Conservation (phyloP, 1,140 invertebrate genomes). For the Aphaenogaster floridana region DNA sequence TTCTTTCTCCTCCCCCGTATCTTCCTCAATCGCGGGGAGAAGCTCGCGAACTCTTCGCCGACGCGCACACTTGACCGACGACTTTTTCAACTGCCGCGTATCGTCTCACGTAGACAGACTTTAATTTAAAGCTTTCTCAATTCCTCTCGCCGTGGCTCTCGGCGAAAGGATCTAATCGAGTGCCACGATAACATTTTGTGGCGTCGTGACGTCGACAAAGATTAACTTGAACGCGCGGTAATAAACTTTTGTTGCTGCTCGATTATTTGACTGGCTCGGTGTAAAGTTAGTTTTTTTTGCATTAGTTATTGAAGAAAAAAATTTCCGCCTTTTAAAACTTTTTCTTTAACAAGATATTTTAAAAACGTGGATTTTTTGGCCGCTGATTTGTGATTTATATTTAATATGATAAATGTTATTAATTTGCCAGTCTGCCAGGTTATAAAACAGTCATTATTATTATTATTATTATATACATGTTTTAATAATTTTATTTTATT, state of each 20-base stretch:
- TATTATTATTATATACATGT: neutral
- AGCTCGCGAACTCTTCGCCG: slow-evolving; percentile 9
- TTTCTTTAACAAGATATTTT: neutral
- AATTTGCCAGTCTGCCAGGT: neutral
- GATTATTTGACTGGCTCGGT: slow-evolving; percentile 4
- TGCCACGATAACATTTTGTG: neutral
- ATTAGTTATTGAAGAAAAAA: neutral
- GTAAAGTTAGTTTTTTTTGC: neutral
- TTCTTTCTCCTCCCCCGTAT: neutral
- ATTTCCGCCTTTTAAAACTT: neutral
- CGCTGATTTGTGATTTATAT: neutral
- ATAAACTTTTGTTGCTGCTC: slow-evolving; percentile 10
- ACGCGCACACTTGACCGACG: slow-evolving; percentile 10
- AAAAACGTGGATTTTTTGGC: neutral
- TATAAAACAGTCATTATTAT: neutral
- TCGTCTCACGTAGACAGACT: slow-evolving; percentile 7
- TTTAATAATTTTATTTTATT: neutral
- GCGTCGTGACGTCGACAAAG: neutral
- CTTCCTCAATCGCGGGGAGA: neutral
- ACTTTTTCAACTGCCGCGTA: slow-evolving; percentile 32
- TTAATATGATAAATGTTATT: neutral
- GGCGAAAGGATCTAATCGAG: slow-evolving; percentile 28
- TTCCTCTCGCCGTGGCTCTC: neutral
- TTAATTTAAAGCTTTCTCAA: slow-evolving; percentile 26
- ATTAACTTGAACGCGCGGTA: neutral